A percentile compares a stretch with the other conserved stretches of the same genome.
Conservation (phyloP, 2,113 vertebrate species). For the Triplophysa dalaica region DNA sequence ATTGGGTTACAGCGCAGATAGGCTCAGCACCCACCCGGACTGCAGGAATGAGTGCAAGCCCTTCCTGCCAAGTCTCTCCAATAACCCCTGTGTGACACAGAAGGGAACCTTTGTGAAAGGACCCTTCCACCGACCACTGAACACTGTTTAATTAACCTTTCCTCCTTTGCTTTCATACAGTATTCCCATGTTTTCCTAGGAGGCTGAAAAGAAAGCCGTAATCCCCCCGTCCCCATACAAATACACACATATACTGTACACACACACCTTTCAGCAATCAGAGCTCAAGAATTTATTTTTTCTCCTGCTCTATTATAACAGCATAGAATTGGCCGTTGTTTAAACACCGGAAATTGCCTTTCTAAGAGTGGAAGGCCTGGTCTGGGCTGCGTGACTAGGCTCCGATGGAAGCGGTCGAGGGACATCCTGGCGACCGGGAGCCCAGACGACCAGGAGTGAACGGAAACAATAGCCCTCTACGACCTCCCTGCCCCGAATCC, state of each 20-base stretch:
- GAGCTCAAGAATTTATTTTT: conserved; percentile 19
- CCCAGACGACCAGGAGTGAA: conserved; percentile 50
- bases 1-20: conserved; percentile 45
- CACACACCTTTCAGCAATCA: conserved; percentile 54
- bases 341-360: conserved; percentile 70
- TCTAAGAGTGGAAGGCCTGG: conserved; percentile 60
- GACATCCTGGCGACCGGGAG: conserved; percentile 55
- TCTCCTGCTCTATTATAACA: conserved; percentile 42
- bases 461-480: conserved; percentile 48
- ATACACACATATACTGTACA: background rate
- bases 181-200: conserved; percentile 58
- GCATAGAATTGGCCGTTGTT: conserved; percentile 61
- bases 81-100: conserved; percentile 55
- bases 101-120: conserved; percentile 53
- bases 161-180: conserved; percentile 32
- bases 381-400: conserved; percentile 2
- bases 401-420: conserved; percentile 38
- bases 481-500: conserved; percentile 33
- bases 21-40: conserved; percentile 36
- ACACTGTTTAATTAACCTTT: conserved; percentile 55
- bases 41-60: conserved; percentile 42
- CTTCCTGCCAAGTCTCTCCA: conserved; percentile 37
- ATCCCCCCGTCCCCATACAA: conserved; percentile 35
- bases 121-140: conserved; percentile 38
- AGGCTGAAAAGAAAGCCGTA: conserved; percentile 56